Conservation (phyloP, 2,888 invertebrate genomes). For the Cerastis leucographa region DNA sequence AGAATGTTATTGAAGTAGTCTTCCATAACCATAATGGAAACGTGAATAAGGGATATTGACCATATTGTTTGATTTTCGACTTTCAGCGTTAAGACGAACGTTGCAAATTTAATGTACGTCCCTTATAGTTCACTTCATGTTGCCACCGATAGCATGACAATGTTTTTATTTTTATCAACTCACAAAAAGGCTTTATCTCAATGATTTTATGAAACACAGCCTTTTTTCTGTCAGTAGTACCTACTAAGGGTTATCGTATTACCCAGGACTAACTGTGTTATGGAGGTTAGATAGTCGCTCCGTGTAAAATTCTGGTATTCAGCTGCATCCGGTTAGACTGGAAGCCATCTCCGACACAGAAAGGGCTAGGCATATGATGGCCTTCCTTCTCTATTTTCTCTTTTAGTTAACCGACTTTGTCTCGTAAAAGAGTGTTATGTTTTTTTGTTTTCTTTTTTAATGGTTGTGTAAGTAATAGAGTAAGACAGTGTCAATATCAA, state of each 20-base stretch:
- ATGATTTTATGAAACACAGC: neutral
- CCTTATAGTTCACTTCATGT: neutral
- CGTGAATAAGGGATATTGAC: neutral
- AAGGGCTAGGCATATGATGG: neutral
- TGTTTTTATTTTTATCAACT: neutral
- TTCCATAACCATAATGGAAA: conserved; percentile 1
- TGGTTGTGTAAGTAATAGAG: conserved; percentile 60
- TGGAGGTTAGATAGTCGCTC: neutral
- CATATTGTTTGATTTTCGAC: neutral
- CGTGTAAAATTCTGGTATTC: neutral
- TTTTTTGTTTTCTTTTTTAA: conserved; percentile 20
- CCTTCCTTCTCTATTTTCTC: neutral
- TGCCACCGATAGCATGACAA: neutral
- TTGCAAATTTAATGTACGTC: neutral
- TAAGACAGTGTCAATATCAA: conserved; percentile 41
- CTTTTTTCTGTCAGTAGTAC: neutral
- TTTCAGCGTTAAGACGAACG: neutral
- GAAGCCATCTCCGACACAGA: neutral
- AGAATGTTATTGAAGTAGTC: conserved; percentile 10
- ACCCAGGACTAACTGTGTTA: neutral
- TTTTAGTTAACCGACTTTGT: neutral
- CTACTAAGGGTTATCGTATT: neutral
- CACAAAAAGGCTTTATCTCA: too few relatives aligned
- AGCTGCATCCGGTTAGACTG: neutral
- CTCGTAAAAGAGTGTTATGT: conserved; percentile 19